Evolutionary conservation across 2,113 vertebrate genomes (phyloP).

Genomic region (Sisor rabdophorus): DNA sequence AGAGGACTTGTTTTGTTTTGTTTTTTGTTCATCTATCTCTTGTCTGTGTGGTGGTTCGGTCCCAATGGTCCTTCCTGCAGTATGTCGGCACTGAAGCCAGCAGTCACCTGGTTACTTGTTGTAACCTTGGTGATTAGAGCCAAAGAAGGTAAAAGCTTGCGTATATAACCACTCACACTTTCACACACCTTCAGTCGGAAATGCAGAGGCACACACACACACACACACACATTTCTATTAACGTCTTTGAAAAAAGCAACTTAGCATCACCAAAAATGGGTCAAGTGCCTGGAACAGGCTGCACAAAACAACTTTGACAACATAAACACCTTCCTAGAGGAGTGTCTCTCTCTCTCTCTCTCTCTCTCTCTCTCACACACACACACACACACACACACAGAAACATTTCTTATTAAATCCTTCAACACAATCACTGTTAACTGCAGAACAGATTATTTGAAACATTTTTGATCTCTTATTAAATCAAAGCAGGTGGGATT

Average conservation of each 20-base stretch:
- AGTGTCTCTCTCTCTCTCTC: background rate
- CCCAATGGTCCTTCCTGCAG: background rate
- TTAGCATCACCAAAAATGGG: conserved; percentile 21
- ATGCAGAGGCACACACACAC: conserved; percentile 16
- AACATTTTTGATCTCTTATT: too few relatives aligned
- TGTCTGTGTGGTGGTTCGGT: background rate
- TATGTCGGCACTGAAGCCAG: conserved; percentile 1
- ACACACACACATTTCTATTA: conserved; percentile 15
- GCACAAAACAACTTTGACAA: conserved; percentile 4
- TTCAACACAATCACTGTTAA: too few relatives aligned
- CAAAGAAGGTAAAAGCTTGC: background rate
- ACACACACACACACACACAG: too few relatives aligned
- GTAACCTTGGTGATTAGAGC: conserved; percentile 21
- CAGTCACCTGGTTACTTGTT: conserved; percentile 26
- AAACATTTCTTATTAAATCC: too few relatives aligned
- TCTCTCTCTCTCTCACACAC: background rate
- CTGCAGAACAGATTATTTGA: too few relatives aligned
- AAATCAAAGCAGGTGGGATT: too few relatives aligned
- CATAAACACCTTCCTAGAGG: background rate
- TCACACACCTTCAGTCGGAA: background rate
- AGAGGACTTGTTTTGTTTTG: too few relatives aligned
- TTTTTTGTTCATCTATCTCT: background rate
- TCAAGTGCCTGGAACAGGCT: conserved; percentile 5
- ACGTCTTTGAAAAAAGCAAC: conserved; percentile 11
- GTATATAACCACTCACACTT: background rate